These are phyloP conservation scores for Halocaridina rubra DNA, from an alignment of 2,888 invertebrate genomes.

Conservation along the genomic window DNA sequence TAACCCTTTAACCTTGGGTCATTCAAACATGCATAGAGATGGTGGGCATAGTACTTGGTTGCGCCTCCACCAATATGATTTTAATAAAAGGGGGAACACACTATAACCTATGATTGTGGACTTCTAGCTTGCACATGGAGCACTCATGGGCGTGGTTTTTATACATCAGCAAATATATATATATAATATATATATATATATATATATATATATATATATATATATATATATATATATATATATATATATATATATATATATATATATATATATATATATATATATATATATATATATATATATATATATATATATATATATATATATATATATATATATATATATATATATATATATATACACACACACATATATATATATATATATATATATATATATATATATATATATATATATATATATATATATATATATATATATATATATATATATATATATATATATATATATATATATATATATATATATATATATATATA, in stretches of 20 bases:
- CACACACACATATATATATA: background rate
- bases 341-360: background rate
- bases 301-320: background rate
- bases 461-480: background rate
- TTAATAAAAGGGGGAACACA: too few species aligned
- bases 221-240: background rate
- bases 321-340: background rate
- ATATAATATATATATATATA: background rate
- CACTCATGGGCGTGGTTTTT: background rate
- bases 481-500: background rate
- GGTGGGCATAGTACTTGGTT: too few species aligned
- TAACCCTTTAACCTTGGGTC: too few species aligned
- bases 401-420: background rate
- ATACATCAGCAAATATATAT: background rate
- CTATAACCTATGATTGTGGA: background rate
- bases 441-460: background rate
- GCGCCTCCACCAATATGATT: too few species aligned
- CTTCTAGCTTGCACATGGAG: background rate
- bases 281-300: background rate
- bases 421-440: background rate
- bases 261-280: background rate
- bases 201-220: background rate
- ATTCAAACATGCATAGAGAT: too few species aligned
- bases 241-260: background rate
- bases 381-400: background rate